Evolutionary conservation across 2,113 vertebrate species (phyloP).

Genomic region (Xiphias gladius): DNA sequence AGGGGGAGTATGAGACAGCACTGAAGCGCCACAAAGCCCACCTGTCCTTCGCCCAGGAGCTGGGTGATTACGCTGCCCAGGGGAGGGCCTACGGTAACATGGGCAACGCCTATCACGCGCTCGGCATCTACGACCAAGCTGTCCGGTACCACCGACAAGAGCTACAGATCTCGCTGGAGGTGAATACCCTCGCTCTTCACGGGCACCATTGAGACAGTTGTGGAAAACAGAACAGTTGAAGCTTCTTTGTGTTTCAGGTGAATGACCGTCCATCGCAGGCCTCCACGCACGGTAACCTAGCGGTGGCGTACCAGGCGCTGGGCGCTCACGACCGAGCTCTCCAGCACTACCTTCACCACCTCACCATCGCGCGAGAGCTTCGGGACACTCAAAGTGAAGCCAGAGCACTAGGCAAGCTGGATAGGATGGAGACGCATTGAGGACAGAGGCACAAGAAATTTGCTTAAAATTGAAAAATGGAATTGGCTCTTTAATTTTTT

Average conservation of each 20-base stretch:
- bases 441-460: neutral
- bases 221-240: neutral
- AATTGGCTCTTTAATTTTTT: neutral
- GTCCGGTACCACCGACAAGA: conserved; percentile 96
- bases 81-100: conserved; percentile 96
- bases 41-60: conserved; percentile 92
- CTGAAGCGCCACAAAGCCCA: conserved; percentile 94
- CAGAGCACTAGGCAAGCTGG: conserved; percentile 89
- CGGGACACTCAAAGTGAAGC: conserved; percentile 93
- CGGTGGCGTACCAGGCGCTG: conserved; percentile 94
- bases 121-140: conserved; percentile 91
- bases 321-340: conserved; percentile 94
- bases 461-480: neutral
- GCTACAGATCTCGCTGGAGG: conserved; percentile 97
- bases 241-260: conserved; percentile 72
- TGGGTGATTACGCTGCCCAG: conserved; percentile 93
- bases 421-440: neutral
- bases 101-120: conserved; percentile 94
- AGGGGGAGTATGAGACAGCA: conserved; percentile 91
- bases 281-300: conserved; percentile 94
- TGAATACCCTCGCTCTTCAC: neutral
- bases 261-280: conserved; percentile 95
- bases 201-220: neutral
- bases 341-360: conserved; percentile 96
- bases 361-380: conserved; percentile 93